phyloP scores from a whole-genome alignment of 2,113 vertebrate species.

The Dasyprocta punctata region DNA sequence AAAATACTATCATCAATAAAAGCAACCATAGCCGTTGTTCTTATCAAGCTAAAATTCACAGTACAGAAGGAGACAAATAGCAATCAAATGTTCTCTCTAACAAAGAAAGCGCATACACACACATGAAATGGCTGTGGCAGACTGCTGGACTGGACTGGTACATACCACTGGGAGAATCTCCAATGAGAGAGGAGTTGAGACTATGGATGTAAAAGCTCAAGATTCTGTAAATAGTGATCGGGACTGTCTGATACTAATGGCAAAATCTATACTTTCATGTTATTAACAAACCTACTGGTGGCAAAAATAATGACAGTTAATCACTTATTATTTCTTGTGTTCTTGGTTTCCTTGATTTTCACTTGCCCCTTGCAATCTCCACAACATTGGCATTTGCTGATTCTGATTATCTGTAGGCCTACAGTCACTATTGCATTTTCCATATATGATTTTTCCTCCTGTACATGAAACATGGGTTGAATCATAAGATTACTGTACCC shows the following conservation, averaged over 20 bases:
- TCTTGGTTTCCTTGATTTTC: not conserved
- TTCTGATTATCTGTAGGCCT: not conserved
- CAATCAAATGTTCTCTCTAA: not conserved
- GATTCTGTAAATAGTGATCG: not conserved
- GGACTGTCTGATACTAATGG: not conserved
- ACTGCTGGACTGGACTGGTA: not conserved
- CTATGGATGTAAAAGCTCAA: not conserved
- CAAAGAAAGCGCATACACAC: not conserved
- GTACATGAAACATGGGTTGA: not conserved
- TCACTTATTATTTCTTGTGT: not conserved
- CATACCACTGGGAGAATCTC: not conserved
- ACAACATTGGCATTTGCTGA: not conserved
- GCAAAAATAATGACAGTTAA: not conserved
- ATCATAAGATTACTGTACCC: not conserved
- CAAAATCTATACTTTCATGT: not conserved
- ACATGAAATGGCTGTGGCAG: not conserved
- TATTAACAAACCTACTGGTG: not conserved
- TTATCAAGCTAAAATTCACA: not conserved
- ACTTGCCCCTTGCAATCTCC: not conserved
- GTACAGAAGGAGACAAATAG: not conserved
- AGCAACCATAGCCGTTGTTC: not conserved
- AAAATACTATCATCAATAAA: not conserved
- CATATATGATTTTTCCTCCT: not conserved
- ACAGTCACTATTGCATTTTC: not conserved
- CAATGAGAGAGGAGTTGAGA: accelerated